Percentiles rank a stretch among this genome's conserved stretches.
Conservation (phyloP, 2,888 invertebrate species). For the Cerastoderma edule region DNA sequence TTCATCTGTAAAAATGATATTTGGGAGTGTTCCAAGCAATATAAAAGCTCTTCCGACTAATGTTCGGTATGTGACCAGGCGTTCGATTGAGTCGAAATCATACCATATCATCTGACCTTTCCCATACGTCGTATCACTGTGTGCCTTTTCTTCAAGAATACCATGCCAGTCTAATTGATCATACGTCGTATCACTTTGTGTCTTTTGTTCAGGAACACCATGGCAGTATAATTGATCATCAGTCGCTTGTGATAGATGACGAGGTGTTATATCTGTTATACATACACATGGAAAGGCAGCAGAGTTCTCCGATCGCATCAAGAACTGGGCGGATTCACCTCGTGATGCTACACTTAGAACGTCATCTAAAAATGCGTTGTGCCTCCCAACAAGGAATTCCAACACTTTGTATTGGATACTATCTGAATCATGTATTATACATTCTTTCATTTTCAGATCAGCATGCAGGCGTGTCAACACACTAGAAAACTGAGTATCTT, state of each 20-base stretch:
- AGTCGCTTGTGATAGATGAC: not conserved
- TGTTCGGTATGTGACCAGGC: slow-evolving; percentile 31
- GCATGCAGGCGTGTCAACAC: slow-evolving; percentile 4
- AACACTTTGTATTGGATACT: slow-evolving; percentile 45
- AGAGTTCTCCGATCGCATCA: slow-evolving; percentile 21
- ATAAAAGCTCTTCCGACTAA: slow-evolving; percentile 53
- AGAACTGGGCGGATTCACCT: slow-evolving; percentile 37
- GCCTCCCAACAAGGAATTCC: slow-evolving; percentile 41
- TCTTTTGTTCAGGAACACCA: too few relatives aligned
- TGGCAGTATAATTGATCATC: too few relatives aligned
- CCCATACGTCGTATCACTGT: slow-evolving; percentile 50
- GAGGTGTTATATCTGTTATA: slow-evolving; percentile 38
- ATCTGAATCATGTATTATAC: slow-evolving; percentile 48
- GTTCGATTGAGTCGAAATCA: slow-evolving; percentile 61
- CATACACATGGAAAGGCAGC: slow-evolving; percentile 28
- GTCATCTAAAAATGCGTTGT: slow-evolving; percentile 58
- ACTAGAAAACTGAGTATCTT: not conserved
- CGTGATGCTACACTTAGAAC: slow-evolving; percentile 18
- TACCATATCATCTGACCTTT: slow-evolving; percentile 47
- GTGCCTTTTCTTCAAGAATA: slow-evolving; percentile 42
- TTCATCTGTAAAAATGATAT: slow-evolving; percentile 61
- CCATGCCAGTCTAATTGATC: slow-evolving; percentile 41
- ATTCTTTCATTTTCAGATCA: slow-evolving; percentile 40
- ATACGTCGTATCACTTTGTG: too few relatives aligned
- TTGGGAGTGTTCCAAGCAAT: slow-evolving; percentile 32